Evolutionary conservation across 1,140 invertebrate genomes (phyloP).

Genomic region (Atta colombica): DNA sequence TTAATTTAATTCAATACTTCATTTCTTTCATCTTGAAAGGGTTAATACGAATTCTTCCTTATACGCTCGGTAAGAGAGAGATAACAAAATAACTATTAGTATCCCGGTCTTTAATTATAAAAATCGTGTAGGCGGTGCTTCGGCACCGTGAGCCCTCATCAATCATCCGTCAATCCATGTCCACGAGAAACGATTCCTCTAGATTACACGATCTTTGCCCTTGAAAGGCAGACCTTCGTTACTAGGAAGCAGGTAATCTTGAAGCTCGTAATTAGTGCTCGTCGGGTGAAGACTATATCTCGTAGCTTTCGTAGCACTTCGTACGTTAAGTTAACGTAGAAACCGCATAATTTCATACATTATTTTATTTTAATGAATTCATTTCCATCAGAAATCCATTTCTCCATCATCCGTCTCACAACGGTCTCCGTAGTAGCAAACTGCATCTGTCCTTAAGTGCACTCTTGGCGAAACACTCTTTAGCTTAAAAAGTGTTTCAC

Average conservation of each 20-base stretch:
- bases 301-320: conserved; percentile 4
- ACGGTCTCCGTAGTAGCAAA: conserved; percentile 8
- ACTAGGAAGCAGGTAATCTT: conserved; percentile 56
- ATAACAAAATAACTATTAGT: conserved; percentile 68
- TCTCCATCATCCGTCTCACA: conserved; percentile 12
- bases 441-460: conserved; percentile 56
- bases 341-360: conserved; percentile 15
- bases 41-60: conserved; percentile 29
- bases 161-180: conserved; percentile 71
- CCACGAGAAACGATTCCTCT: conserved; percentile 36
- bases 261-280: conserved; percentile 36
- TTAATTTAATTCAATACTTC: conserved; percentile 55
- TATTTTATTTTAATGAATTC: conserved; percentile 40
- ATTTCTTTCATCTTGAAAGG: conserved; percentile 9
- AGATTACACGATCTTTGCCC: conserved; percentile 66
- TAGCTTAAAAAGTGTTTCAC: conserved; percentile 49
- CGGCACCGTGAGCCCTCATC: conserved; percentile 68
- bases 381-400: conserved; percentile 33
- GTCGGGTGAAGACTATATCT: conserved; percentile 51
- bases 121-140: conserved; percentile 72
- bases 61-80: not conserved
- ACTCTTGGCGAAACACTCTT: conserved; percentile 6
- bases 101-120: conserved; percentile 71
- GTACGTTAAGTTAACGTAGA: conserved; percentile 26
- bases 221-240: conserved; percentile 56